Percentiles rank a stretch among this genome's conserved stretches.
phyloP scores from a whole-genome alignment of 2,888 invertebrate genomes.

The Melikaiella ostensackeni region DNA sequence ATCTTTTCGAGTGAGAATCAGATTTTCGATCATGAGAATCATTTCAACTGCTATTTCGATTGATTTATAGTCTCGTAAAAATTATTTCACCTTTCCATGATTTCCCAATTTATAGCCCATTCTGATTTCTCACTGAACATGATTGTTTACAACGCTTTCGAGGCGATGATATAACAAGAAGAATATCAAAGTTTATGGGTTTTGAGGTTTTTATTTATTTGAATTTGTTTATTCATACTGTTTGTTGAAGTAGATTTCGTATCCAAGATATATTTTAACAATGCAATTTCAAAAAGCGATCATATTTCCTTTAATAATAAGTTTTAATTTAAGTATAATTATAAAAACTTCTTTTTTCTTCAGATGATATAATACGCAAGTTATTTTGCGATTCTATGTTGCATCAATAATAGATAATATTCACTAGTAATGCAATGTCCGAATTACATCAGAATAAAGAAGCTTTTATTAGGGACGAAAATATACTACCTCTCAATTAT shows the following conservation, averaged over 20 bases:
- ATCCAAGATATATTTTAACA: too few relatives aligned
- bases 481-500: constrained; percentile 13
- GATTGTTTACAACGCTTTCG: neutral
- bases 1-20: neutral
- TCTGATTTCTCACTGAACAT: neutral
- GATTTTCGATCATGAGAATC: neutral
- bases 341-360: too few relatives aligned
- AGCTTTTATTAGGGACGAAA: constrained; percentile 5
- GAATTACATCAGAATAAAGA: constrained; percentile 13
- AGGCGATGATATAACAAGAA: neutral
- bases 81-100: neutral
- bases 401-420: constrained; percentile 16
- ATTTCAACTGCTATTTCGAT: neutral
- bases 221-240: neutral
- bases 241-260: neutral
- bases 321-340: too few relatives aligned
- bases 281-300: too few relatives aligned
- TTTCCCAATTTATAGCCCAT: neutral
- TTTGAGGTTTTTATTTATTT: neutral
- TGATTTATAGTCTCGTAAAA: neutral
- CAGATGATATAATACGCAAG: too few relatives aligned
- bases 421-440: neutral
- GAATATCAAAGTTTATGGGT: neutral
- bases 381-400: constrained; percentile 17
- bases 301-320: too few relatives aligned